Percentiles rank a stretch among this genome's conserved stretches.
Evolutionary conservation across 2,888 invertebrate species (phyloP).

Genomic region (Apodemia zela): DNA sequence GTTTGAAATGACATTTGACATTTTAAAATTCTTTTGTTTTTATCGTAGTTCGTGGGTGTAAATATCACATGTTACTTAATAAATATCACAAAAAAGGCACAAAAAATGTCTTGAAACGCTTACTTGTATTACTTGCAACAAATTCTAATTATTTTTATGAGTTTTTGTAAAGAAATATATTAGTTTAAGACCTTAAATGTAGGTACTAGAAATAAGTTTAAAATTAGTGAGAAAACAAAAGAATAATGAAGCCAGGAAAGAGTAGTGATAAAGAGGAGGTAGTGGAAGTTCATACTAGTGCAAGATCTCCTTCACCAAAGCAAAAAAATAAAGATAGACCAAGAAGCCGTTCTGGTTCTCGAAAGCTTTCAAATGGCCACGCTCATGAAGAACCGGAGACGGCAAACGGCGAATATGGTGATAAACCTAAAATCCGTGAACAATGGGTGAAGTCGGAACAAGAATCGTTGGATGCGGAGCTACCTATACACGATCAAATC

Average conservation of each 20-base stretch:
- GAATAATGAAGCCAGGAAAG: conserved; percentile 64
- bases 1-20: conserved; percentile 43
- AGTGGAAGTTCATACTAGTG: conserved; percentile 65
- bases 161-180: neutral
- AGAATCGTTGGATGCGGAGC: conserved; percentile 78
- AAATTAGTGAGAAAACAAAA: neutral
- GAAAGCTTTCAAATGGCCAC: conserved; percentile 68
- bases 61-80: neutral
- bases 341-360: conserved; percentile 56
- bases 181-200: neutral
- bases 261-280: conserved; percentile 65
- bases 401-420: conserved; percentile 39
- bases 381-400: conserved; percentile 39
- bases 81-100: conserved; percentile 1
- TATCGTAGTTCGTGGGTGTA: conserved; percentile 14
- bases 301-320: conserved; percentile 67
- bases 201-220: neutral
- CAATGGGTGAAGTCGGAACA: conserved; percentile 74
- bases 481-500: conserved; percentile 80
- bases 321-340: conserved; percentile 51
- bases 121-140: neutral
- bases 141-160: neutral
- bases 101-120: conserved; percentile 9
- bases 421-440: conserved; percentile 60
- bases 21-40: conserved; percentile 39